Evolutionary conservation across 1,140 invertebrate species (phyloP), one percentile per base, ranked within the genome.

Genomic region (Archegozetes longisetosus): DNA sequence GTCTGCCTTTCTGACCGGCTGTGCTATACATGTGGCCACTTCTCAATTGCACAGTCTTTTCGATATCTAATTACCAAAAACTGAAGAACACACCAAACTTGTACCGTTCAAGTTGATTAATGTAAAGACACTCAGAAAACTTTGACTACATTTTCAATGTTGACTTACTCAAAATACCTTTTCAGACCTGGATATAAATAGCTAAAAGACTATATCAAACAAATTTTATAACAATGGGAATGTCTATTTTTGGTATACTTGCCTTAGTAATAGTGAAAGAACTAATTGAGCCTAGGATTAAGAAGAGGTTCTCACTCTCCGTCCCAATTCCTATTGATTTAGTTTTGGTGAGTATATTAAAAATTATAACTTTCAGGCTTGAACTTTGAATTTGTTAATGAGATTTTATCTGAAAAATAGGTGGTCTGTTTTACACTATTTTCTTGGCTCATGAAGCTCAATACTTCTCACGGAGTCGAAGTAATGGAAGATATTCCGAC

Each of bases 1-100:
- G 12, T 72, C 73, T 57, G 75, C 74, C 3, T 76, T 77, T 61
- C 74, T 74, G 24, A 74, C 74, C 4, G 76, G 73, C 12, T 72
- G 75, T 46, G 75, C 76, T 2, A 69, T 73, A 62, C 75, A 77
- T 62, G 75, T 63, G 9, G 58, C 54, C 26, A 57, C 54, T 17
- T 55, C 71, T 63, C 76, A 77, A 66, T 68, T 77, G n/a, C 70
- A 68, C 56, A 68, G 70, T 59, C 64, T 77, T 2, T 72, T 77
- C 66, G 76, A 72, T 25, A 40, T 40, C 6, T 9, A 40, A 40
- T 6, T 40, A 40, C 32, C 32, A 40, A 40, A 40, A 40, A 40
- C 6, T 40, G 17, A 40, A 6, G 17, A 40, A 20, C 61, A 69
- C 57, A 71, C 70, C 63, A 27, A 26, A 13, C 40, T 27, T 51